Evolutionary conservation across 2,797 vertebrate species (phyloP), one percentile per base, ranked within the genome.

Genomic region (Sebastes itinus): DNA sequence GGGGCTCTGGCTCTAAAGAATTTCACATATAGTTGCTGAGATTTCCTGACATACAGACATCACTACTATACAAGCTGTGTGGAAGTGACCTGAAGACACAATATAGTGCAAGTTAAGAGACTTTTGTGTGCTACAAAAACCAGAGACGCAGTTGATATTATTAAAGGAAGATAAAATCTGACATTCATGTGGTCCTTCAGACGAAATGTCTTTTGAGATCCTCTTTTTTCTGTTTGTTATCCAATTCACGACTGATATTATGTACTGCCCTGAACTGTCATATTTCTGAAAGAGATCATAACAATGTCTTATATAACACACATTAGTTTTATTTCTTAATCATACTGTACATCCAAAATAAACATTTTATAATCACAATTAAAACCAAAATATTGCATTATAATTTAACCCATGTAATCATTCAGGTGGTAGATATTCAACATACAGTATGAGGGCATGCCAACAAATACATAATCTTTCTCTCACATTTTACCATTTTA

Each of bases 311-410:
- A 67, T 70, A 87, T 88, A 90, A 91, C 54, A 33, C 91, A 87
- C 77, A 87, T 81, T 83, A 75, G 67, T 86, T 91, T 88, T 87
- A 91, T 92, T 92, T 83, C 27, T 87, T 91, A 82, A 89, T 94
- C 83, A 92, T 92, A 93, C 84, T 93, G 91, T 94, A 94, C 92
- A 94, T 84, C 87, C 81, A 91, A 92, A 90, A 88, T 84, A 92
- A 93, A 83, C 79, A 88, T 84, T 87, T 85, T 46, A 83, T 85
- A 78, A 84, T 92, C 83, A 91, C 86, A 89, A 64, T 86, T 83
- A 89, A 93, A 93, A 93, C 81, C 90, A 84, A 90, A 89, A 85
- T 86, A 90, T 89, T 33, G 83, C 75, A 92, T 89, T 85, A 83
- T 88, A 92, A 88, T 90, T 93, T 78, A 84, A 92, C 58, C 69